Percentiles rank a stretch among this genome's conserved stretches.
phyloP scores from a whole-genome alignment of 2,113 vertebrate genomes.

The Cavia porcellus region DNA sequence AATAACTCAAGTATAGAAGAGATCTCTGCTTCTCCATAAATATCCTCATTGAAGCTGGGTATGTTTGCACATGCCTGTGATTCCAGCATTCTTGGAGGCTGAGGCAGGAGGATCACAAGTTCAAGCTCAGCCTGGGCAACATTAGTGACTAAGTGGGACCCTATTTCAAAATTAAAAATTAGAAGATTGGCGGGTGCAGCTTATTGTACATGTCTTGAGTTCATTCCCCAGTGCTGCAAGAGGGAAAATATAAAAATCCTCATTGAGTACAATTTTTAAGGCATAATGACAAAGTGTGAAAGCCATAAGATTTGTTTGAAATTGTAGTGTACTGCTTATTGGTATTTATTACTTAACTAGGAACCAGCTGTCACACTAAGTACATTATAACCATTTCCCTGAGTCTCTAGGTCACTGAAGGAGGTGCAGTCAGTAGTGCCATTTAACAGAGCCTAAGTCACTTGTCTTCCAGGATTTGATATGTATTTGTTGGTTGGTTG shows the following conservation, averaged over 20 bases:
- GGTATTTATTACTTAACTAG: background rate
- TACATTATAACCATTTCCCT: background rate
- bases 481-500: too few species aligned
- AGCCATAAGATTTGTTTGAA: background rate
- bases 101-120: background rate
- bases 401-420: accelerated
- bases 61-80: background rate
- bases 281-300: background rate
- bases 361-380: background rate
- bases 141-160: background rate
- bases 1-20: background rate
- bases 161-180: background rate
- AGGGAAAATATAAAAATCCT: background rate
- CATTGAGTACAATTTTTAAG: background rate
- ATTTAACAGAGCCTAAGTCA: background rate
- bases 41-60: background rate
- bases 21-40: background rate
- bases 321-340: background rate
- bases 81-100: background rate
- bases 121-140: background rate
- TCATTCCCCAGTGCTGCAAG: background rate
- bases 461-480: background rate
- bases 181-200: background rate
- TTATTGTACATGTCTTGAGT: background rate
- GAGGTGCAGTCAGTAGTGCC: background rate